Evolutionary conservation across 2,797 vertebrate genomes (phyloP), one percentile per base, ranked within the genome.

Genomic region (Protonibea diacanthus): DNA sequence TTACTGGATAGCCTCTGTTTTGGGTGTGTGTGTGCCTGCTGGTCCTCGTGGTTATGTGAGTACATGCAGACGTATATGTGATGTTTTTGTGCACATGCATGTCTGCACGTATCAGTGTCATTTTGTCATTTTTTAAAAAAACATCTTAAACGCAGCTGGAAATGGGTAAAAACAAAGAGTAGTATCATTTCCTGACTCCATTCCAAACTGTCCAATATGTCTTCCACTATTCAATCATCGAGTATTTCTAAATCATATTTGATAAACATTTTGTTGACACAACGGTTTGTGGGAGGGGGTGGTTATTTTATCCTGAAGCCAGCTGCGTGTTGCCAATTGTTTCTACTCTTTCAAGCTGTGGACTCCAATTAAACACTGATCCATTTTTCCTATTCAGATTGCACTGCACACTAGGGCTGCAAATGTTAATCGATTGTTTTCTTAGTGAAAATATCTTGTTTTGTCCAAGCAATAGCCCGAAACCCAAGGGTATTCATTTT

Each of bases 281-380:
- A 71, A 40, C 12, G n/a, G 14, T 73, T 44, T 68, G 44, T 17
- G 40, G 56, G 73, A 40, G 47, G 27, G 20, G 11, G 27, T 15
- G 11, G 51, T 48, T 60, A 38, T 80, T 64, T 75, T 64, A 55
- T 67, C 8, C 25, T 74, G 20, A 51, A 49, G 23, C 29, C 65
- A 74, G 45, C 49, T 64, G 67, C 51, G 20, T 40, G 49, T 53
- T 80, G 76, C 47, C 77, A 88, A 65, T 38, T 40, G 60, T 76
- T 74, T 80, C 59, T 75, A 40, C 62, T 29, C 44, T 77, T 78
- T 83, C 63, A 84, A 86, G 71, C 71, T 69, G 71, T 69, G 81
- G 74, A 66, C 58, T 15, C 13, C 62, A 64, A 67, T 71, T 51
- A 58, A 83, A 82, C 33, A 76, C 2, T 5, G 52, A 65, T 63